Evolutionary conservation across 2,113 vertebrate genomes (phyloP).

Genomic region (Polypterus bichir): DNA sequence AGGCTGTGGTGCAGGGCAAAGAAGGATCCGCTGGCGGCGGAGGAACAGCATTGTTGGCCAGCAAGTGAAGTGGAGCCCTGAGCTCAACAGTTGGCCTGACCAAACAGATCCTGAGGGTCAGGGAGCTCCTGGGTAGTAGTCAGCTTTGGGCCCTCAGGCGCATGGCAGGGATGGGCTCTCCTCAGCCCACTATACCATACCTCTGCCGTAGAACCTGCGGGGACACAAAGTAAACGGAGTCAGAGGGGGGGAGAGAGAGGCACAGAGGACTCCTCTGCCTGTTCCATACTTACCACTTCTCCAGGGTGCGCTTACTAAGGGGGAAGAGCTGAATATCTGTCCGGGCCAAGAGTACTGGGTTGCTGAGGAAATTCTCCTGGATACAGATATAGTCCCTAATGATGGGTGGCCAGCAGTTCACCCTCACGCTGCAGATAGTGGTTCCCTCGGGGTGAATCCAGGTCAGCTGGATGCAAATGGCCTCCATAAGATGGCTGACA

Average conservation of each 20-base stretch:
- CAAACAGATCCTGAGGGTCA: too few species aligned
- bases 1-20: too few species aligned
- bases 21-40: too few species aligned
- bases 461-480: slow-evolving; percentile 5
- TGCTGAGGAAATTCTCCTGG: slow-evolving; percentile 2
- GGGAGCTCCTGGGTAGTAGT: too few species aligned
- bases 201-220: not conserved
- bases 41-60: too few species aligned
- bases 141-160: too few species aligned
- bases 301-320: slow-evolving; percentile 3
- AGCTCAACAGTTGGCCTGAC: too few species aligned
- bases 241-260: not conserved
- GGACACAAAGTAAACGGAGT: not conserved
- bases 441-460: not conserved
- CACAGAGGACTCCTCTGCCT: not conserved
- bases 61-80: too few species aligned
- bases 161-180: too few species aligned
- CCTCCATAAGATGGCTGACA: slow-evolving; percentile 11
- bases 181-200: not conserved
- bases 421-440: slow-evolving; percentile 1
- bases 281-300: slow-evolving; percentile 7
- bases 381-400: slow-evolving; percentile 5
- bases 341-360: not conserved
- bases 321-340: slow-evolving; percentile 10
- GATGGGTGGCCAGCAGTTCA: slow-evolving; percentile 7